A percentile compares a stretch with the other conserved stretches of the same genome.
Conservation (phyloP, 2,113 vertebrate genomes). For the Macrotis lagotis region DNA sequence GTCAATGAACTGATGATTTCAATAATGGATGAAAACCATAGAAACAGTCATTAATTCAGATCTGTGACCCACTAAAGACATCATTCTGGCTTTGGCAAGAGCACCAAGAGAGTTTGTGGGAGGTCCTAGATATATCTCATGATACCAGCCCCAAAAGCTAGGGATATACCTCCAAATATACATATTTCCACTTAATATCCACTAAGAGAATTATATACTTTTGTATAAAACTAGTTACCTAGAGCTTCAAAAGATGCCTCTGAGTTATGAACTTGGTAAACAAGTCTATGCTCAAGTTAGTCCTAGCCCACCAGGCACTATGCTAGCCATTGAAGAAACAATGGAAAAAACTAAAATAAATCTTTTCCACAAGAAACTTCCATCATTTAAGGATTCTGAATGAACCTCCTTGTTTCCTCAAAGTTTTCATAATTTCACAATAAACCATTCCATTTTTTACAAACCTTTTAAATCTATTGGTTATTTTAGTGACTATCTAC, state of each 20-base stretch:
- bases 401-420: not conserved
- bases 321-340: not conserved
- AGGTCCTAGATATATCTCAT: not conserved
- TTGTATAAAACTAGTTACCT: not conserved
- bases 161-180: not conserved
- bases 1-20: not conserved
- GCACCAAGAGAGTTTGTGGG: not conserved
- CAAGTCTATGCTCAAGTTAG: not conserved
- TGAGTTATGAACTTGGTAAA: not conserved
- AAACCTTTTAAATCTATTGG: not conserved
- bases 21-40: not conserved
- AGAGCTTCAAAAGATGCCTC: not conserved
- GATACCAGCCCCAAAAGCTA: not conserved
- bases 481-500: not conserved
- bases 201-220: not conserved
- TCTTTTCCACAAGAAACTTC: not conserved
- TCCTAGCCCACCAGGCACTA: not conserved
- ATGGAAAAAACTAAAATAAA: not conserved
- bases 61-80: not conserved
- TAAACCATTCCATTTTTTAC: not conserved
- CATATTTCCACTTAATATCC: not conserved
- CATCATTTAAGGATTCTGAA: not conserved
- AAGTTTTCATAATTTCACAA: not conserved
- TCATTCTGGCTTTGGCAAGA: not conserved
- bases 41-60: not conserved